phyloP scores from a whole-genome alignment of 35 echinoderm and acorn worm species.

The Hemicentrotus pulcherrimus region DNA sequence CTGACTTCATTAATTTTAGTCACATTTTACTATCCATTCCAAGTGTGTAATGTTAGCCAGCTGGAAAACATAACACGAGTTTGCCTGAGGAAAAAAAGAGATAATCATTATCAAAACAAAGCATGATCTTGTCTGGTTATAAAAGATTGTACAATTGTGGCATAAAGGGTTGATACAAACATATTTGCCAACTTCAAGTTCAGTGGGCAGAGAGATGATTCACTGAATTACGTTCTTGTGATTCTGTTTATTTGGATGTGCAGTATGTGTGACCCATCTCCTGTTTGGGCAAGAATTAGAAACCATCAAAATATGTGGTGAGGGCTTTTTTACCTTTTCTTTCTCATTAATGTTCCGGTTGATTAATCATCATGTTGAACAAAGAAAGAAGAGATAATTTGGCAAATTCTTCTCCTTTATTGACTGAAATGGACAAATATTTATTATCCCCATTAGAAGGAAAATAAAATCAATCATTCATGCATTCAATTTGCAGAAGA shows the following conservation, averaged over 20 bases:
- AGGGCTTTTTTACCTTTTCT: background rate
- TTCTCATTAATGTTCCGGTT: background rate
- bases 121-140: no score
- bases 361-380: background rate
- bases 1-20: no score
- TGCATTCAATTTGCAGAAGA: constrained; percentile 18
- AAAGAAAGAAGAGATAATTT: constrained; percentile 17
- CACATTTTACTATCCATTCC: no score
- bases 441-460: constrained; percentile 12
- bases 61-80: no score
- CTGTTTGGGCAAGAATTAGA: background rate
- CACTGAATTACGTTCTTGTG: background rate
- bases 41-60: no score
- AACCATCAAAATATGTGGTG: constrained; percentile 7
- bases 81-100: no score
- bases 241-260: constrained; percentile 37
- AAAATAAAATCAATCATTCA: constrained; percentile 6
- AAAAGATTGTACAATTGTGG: no score
- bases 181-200: background rate
- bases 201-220: background rate
- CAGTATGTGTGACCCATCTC: constrained; percentile 30
- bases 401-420: constrained; percentile 22
- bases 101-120: no score
- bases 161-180: no score
- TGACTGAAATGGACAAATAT: constrained; percentile 5